These are phyloP conservation scores for Hemiprocne comata DNA, from an alignment of 2,113 vertebrate genomes.

Conservation along the genomic window DNA sequence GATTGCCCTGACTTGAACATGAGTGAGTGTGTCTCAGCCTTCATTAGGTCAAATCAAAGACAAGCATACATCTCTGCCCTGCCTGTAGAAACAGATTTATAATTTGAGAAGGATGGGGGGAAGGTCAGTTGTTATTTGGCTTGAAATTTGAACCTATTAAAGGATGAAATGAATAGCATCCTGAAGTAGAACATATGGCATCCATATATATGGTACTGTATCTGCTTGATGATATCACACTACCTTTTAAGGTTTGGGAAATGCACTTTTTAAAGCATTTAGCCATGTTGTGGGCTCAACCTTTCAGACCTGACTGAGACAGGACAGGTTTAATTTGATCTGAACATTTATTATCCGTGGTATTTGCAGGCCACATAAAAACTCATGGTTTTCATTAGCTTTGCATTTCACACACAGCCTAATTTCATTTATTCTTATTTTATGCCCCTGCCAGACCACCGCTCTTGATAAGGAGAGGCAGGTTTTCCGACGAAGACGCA, in stretches of 20 bases:
- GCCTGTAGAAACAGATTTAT: not conserved
- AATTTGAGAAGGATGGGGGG: not conserved
- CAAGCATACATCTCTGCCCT: conserved; percentile 1
- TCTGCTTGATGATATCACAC: conserved; percentile 57
- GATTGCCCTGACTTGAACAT: conserved; percentile 41
- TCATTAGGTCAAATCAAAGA: conserved; percentile 52
- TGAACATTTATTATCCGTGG: conserved; percentile 48
- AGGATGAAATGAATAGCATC: conserved; percentile 52
- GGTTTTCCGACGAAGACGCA: conserved; percentile 96
- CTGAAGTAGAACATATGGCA: conserved; percentile 60
- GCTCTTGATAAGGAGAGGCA: conserved; percentile 99
- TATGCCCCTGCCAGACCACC: conserved; percentile 93
- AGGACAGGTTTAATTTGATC: conserved; percentile 43
- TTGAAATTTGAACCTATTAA: conserved; percentile 63
- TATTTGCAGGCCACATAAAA: conserved; percentile 40
- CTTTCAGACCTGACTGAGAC: conserved; percentile 43
- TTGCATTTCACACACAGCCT: conserved; percentile 72
- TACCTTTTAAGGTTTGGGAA: conserved; percentile 54
- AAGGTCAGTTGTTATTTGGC: conserved; percentile 48
- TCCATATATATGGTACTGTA: conserved; percentile 66
- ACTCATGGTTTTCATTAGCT: conserved; percentile 53
- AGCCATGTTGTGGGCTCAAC: conserved; percentile 52
- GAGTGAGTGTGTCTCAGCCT: conserved; percentile 33
- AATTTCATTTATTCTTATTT: conserved; percentile 85
- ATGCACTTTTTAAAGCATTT: conserved; percentile 42